These are phyloP conservation scores for Eretmochelys imbricata DNA, from an alignment of 2,113 vertebrate species.

Conservation along the genomic window DNA sequence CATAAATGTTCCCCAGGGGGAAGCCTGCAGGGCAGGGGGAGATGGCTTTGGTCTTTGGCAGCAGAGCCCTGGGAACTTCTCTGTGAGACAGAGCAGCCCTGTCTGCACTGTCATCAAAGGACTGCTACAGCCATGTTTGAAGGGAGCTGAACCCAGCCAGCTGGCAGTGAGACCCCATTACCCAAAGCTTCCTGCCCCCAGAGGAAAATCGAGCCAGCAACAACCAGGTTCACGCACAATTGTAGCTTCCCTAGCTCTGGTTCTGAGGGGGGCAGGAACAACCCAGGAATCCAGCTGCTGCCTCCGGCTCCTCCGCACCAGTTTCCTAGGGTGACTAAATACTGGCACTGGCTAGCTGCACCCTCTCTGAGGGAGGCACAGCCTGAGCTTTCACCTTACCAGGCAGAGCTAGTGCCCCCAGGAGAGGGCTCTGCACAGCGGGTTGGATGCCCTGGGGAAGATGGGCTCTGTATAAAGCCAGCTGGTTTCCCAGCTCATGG, in stretches of 20 bases:
- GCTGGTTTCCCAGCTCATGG: neutral
- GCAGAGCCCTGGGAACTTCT: fast-evolving
- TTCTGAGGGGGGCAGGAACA: fast-evolving
- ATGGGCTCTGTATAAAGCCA: neutral
- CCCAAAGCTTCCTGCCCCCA: neutral
- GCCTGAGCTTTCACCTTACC: neutral
- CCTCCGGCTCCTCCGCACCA: neutral
- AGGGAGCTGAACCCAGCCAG: neutral
- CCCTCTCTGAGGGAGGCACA: neutral
- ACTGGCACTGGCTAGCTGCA: neutral
- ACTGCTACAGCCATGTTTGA: neutral
- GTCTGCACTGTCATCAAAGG: neutral
- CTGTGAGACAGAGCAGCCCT: neutral
- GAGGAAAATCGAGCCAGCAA: fast-evolving
- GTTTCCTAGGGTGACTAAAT: neutral
- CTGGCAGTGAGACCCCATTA: neutral
- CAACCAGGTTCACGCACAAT: neutral
- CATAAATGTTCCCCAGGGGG: slow-evolving; percentile 77
- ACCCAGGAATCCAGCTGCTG: neutral
- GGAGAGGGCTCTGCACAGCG: neutral
- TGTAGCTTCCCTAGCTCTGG: neutral
- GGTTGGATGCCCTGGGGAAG: neutral
- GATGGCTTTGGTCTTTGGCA: too few relatives aligned
- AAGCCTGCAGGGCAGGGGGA: slow-evolving; percentile 38
- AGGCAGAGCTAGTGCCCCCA: too few relatives aligned